Base-by-base conservation (phyloP, 2,888 invertebrate species). In the Cerceris ruficornis region DNA sequence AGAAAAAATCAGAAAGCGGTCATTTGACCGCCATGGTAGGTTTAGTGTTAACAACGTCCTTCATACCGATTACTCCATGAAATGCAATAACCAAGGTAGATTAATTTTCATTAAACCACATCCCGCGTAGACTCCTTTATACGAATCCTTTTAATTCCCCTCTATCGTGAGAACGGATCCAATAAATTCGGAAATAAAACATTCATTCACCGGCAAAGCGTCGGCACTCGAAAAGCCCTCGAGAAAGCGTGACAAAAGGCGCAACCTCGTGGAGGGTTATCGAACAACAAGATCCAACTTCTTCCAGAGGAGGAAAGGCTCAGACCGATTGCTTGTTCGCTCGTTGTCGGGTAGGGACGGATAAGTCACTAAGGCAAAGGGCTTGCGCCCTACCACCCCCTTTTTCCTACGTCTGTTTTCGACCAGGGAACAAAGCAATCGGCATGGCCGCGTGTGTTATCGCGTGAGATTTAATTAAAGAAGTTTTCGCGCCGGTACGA, bases 391-490 rank as follows among this genome's bases (percentile, higher is more conserved):
- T 46, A 28, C 7, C n/a, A 5, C 13, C 15, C 54, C 28, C 52
- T 14, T 28, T 28, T 39, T 17, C 39, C 28, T 6, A 8, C 50
- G 17, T 74, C 54, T 52, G 42, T 66, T 61, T 57, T 55, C 52
- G 28, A 70, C 58, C 17, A n/a, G 9, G n/a, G 28, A 52, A 75
- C 75, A 77, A 73, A 82, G 69, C 61, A 64, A 55, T 67, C 69
- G 66, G 13, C 7, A 8, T 58, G 41, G 41, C 13, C 11, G 54
- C 55, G 17, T 28, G 52, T 58, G 39, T 64, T n/a, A 4, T 39
- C 15, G 13, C n/a, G 8, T 42, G 57, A 46, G 54, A 79, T 80
- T 79, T 58, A 68, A 79, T 80, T 80, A 76, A 71, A 64, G 68
- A 68, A 59, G 67, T 64, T 68, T 80, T 39, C 60, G 52, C 41